These are phyloP conservation scores for Phaethornis superciliosus DNA, from an alignment of 2,113 vertebrate genomes.

Conservation along the genomic window DNA sequence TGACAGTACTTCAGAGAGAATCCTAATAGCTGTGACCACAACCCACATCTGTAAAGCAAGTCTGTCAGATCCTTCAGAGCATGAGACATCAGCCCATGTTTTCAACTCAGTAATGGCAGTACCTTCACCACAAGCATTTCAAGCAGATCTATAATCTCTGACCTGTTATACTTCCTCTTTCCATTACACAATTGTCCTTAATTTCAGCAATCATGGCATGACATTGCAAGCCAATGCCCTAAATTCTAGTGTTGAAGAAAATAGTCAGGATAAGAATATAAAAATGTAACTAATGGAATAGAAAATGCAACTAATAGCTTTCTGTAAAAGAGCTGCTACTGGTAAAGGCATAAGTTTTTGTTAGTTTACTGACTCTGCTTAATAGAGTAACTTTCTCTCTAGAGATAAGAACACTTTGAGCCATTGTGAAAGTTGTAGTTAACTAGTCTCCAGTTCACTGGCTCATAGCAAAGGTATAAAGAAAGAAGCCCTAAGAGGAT, in stretches of 20 bases:
- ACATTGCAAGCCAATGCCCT: not conserved
- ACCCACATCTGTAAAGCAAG: not conserved
- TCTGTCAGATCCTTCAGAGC: not conserved
- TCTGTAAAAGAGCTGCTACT: not conserved
- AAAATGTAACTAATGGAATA: not conserved
- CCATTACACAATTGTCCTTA: slow-evolving; percentile 10
- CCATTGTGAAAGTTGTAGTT: not conserved
- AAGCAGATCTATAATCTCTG: not conserved
- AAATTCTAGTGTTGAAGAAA: slow-evolving; percentile 16
- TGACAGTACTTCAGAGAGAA: not conserved
- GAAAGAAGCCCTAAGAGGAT: not conserved
- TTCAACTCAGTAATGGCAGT: not conserved
- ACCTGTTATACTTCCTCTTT: not conserved
- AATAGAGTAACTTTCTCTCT: no score
- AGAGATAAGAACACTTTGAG: not conserved
- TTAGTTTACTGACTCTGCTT: not conserved
- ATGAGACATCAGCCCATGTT: not conserved
- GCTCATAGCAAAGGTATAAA: not conserved
- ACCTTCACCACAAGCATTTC: not conserved
- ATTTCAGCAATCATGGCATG: not conserved
- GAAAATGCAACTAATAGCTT: not conserved
- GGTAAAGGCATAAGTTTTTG: not conserved
- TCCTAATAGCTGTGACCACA: not conserved
- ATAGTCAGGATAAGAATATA: not conserved
- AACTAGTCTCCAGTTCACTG: not conserved